phyloP scores from a whole-genome alignment of 2,113 vertebrate genomes.

The Barnardius zonarius region DNA sequence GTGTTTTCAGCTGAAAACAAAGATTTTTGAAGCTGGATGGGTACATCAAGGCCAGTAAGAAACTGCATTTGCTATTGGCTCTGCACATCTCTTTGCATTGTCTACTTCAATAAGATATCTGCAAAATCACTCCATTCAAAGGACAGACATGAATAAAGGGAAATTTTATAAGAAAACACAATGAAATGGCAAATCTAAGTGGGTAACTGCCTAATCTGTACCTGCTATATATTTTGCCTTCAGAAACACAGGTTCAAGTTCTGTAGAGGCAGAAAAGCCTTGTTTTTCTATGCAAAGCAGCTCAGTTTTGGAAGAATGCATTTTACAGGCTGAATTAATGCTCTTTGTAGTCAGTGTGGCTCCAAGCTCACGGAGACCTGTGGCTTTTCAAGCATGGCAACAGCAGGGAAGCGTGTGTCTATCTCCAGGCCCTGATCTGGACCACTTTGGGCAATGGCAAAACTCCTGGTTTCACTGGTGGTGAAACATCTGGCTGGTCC shows the following conservation, averaged over 20 bases:
- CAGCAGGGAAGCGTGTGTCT: accelerated
- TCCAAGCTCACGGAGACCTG: background rate
- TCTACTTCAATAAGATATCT: background rate
- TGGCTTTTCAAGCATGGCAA: background rate
- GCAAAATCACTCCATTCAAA: background rate
- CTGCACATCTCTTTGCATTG: background rate
- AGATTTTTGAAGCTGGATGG: background rate
- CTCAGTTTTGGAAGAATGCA: background rate
- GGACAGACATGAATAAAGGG: background rate
- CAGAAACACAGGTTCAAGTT: background rate
- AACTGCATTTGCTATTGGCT: background rate
- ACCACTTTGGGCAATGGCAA: background rate
- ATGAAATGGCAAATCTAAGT: background rate
- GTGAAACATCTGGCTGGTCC: background rate
- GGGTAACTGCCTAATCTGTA: background rate
- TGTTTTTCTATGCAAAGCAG: background rate
- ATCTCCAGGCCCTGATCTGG: background rate
- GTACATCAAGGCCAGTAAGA: background rate
- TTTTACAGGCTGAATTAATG: background rate
- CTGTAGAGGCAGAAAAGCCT: background rate
- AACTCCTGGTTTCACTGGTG: background rate
- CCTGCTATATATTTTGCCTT: background rate
- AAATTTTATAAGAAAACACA: background rate
- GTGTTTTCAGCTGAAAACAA: background rate
- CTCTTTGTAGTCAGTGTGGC: background rate